Conservation (phyloP, 2,797 vertebrate species). For the Scolopax bukidnonensis region DNA sequence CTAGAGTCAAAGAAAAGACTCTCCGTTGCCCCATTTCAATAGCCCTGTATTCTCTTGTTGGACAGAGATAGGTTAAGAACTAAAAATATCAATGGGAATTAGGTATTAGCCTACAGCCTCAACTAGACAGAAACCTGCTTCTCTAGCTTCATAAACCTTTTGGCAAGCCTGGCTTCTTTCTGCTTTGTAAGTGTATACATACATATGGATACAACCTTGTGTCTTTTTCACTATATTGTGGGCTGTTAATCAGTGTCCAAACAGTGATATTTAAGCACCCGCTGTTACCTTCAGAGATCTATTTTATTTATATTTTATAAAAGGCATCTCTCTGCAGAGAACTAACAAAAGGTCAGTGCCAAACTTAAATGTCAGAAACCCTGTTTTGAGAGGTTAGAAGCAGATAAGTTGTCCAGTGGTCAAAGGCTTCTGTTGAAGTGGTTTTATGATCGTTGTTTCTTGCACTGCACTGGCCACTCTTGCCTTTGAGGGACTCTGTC, state of each 20-base stretch:
- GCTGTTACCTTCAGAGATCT: not conserved
- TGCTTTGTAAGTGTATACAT: not conserved
- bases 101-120: not conserved
- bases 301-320: conserved; percentile 53
- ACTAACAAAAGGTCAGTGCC: conserved; percentile 45
- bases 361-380: conserved; percentile 57
- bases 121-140: not conserved
- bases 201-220: not conserved
- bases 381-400: conserved; percentile 36
- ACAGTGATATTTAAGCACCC: conserved; percentile 30
- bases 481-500: not conserved
- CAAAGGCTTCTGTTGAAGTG: not conserved
- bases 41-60: not conserved
- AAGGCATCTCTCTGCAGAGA: conserved; percentile 46
- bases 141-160: not conserved
- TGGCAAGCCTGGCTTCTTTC: not conserved
- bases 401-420: not conserved
- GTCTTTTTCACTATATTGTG: not conserved
- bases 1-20: not conserved
- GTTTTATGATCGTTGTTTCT: not conserved
- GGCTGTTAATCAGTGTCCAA: not conserved
- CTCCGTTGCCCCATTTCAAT: not conserved
- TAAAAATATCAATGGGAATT: not conserved
- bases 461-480: not conserved
- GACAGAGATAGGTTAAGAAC: not conserved